A percentile compares a stretch with the other conserved stretches of the same genome.
Conservation (phyloP, 1,140 invertebrate species). For the Dinothrombium tinctorium region DNA sequence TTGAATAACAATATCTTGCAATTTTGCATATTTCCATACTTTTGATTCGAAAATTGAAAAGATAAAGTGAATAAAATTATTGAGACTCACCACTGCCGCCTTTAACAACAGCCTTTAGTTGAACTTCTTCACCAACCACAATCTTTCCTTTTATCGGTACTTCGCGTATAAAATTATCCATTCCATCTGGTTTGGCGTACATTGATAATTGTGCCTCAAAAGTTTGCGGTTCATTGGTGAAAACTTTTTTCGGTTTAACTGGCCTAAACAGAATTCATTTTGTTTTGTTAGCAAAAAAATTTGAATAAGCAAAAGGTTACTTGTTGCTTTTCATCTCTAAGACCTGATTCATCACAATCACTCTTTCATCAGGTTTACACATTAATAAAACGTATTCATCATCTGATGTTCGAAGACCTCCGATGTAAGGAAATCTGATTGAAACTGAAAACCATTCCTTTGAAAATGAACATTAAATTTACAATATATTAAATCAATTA, state of each 20-base stretch:
- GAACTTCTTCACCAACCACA: constrained; percentile 35
- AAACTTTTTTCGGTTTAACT: constrained; percentile 20
- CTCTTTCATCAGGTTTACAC: constrained; percentile 33
- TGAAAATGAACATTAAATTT: background rate
- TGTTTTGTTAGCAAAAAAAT: constrained; percentile 2
- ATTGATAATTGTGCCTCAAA: constrained; percentile 33
- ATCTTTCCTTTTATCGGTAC: constrained; percentile 31
- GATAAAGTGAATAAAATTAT: background rate
- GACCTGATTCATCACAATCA: constrained; percentile 29
- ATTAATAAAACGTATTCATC: constrained; percentile 34
- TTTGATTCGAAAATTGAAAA: no score
- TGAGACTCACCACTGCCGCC: constrained; percentile 30
- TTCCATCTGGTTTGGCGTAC: constrained; percentile 21
- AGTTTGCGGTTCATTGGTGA: constrained; percentile 27
- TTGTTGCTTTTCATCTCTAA: constrained; percentile 17
- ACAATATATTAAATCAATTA: background rate
- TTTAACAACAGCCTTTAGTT: constrained; percentile 31
- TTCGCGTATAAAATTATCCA: constrained; percentile 19
- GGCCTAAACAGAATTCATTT: constrained; percentile 2
- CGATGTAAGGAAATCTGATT: constrained; percentile 32
- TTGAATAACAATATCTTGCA: background rate
- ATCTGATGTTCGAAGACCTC: constrained; percentile 32
- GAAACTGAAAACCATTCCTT: constrained; percentile 26
- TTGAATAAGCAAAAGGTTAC: constrained; percentile 11
- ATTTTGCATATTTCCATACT: constrained; percentile 1